Evolutionary conservation across 2,888 invertebrate genomes (phyloP), one percentile per base, ranked within the genome.

Genomic region (Ernsta delagoae): DNA sequence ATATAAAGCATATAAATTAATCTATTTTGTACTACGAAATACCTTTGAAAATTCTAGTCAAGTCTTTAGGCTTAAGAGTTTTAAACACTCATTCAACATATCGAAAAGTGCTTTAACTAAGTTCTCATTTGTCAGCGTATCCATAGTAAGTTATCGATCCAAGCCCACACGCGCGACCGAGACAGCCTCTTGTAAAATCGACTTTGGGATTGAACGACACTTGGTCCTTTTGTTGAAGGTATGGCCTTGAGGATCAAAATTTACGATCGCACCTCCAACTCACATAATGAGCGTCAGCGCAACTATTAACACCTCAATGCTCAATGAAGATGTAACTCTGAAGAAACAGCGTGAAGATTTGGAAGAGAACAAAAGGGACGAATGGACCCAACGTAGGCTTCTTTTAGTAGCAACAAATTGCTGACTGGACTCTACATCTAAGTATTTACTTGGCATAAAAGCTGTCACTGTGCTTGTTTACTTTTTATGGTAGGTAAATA

Each of bases 151-250:
- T 71, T 72, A 71, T 66, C 74, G 70, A 59, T 24, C 54, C 70
- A 75, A 81, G 92, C 88, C 92, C 93, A 93, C 93, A 93, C 93
- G 92, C 92, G 90, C 83, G 89, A 79, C 82, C 78, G 82, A 82
- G 78, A 83, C 87, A 86, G 84, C 88, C 90, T 90, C 92, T 91
- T 92, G 89, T 92, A 90, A 89, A 88, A 87, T 89, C 88, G 89
- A 89, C 90, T 90, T 87, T 86, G 84, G 85, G 84, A 84, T 85
- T 84, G 84, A 86, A 88, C 85, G 87, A 86, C 87, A 87, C 86
- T 87, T 86, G 83, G 86, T 82, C 77, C 89, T 85, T 92, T 93
- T 92, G 91, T 92, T 83, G 75, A 76, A 59, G 61, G 50, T 64
- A 72, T 82, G 87, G 84, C 92, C 91, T 91, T 90, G 90, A 82